phyloP scores from a whole-genome alignment of 2,888 invertebrate genomes.

The Mylabris sibirica region DNA sequence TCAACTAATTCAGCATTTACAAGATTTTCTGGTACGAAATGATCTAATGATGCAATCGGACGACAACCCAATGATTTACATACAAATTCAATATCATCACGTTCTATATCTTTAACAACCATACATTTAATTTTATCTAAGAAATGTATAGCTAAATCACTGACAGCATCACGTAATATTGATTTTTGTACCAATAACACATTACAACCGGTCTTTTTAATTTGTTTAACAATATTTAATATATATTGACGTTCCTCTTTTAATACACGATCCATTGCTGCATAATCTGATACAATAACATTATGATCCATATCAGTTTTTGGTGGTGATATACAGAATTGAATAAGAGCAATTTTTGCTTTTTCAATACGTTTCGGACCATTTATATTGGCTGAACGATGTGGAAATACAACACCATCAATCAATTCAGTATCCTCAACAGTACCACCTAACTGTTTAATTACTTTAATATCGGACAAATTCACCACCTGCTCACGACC shows the following conservation, averaged over 20 bases:
- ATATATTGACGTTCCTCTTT: conserved; percentile 98
- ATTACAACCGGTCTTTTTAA: conserved; percentile 98
- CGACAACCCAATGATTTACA: conserved; percentile 94
- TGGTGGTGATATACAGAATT: conserved; percentile 99
- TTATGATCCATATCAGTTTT: conserved; percentile 99
- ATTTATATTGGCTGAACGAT: conserved; percentile 85
- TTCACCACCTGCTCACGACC: conserved; percentile 77
- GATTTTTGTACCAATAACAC: conserved; percentile 90
- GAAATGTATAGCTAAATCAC: conserved; percentile 96
- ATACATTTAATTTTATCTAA: conserved; percentile 98
- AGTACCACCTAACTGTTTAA: conserved; percentile 95
- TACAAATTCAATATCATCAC: conserved; percentile 97
- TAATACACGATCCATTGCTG: conserved; percentile 99
- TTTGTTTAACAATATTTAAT: conserved; percentile 97
- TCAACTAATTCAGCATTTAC: conserved; percentile 93
- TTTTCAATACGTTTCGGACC: conserved; percentile 95
- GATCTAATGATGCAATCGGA: conserved; percentile 98
- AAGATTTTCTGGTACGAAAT: conserved; percentile 92
- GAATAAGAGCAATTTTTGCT: conserved; percentile 97
- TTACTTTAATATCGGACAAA: conserved; percentile 95
- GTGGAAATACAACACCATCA: conserved; percentile 94
- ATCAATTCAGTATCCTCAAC: conserved; percentile 96
- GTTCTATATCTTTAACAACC: conserved; percentile 97
- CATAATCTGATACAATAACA: conserved; percentile 95
- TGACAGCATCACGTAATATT: conserved; percentile 91